These are phyloP conservation scores for Morpho deidamia DNA, from an alignment of 2,888 invertebrate species.

Conservation along the genomic window DNA sequence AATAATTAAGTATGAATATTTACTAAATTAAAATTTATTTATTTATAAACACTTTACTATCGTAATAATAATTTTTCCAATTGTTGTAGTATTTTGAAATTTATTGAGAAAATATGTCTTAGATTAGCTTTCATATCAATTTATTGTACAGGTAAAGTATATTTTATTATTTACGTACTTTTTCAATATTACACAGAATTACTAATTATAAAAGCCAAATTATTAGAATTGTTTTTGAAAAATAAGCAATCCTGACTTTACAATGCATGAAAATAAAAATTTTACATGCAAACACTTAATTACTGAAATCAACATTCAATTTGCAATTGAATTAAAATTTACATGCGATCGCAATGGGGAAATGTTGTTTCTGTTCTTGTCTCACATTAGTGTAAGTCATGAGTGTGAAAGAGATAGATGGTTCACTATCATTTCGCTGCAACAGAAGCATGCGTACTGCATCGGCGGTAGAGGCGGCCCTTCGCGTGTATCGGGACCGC, in stretches of 20 bases:
- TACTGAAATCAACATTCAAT: slow-evolving; percentile 67
- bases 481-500: slow-evolving; percentile 44
- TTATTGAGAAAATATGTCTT: too few species aligned
- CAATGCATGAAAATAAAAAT: slow-evolving; percentile 7
- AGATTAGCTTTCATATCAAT: too few species aligned
- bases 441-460: slow-evolving; percentile 68
- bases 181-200: too few species aligned
- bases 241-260: background rate
- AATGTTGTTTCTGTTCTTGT: slow-evolving; percentile 43
- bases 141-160: too few species aligned
- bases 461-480: slow-evolving; percentile 62
- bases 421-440: slow-evolving; percentile 43
- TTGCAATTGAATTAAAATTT: slow-evolving; percentile 72
- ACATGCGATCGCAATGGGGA: slow-evolving; percentile 61
- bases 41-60: too few species aligned
- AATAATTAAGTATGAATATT: too few species aligned
- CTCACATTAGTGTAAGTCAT: slow-evolving; percentile 29
- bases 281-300: slow-evolving; percentile 62
- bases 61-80: too few species aligned
- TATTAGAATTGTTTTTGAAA: background rate
- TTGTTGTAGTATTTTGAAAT: too few species aligned
- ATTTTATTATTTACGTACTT: too few species aligned
- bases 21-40: too few species aligned
- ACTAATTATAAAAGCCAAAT: background rate
- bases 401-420: slow-evolving; percentile 47